Conservation (phyloP, 2,797 vertebrate genomes). For the Schizopygopsis malacanthus region DNA sequence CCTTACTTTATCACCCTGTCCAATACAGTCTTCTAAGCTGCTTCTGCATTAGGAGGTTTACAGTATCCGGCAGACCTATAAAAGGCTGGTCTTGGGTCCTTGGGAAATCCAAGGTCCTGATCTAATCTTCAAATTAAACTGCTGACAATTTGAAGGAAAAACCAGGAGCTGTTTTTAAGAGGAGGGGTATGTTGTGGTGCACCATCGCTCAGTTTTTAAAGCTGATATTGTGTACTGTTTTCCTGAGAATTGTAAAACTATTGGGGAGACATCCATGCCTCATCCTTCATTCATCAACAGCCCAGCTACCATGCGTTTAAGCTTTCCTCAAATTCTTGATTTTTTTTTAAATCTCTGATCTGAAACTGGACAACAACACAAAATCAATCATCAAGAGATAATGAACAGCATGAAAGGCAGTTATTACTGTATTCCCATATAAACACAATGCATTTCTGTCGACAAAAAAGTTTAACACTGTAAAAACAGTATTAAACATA, state of each 20-base stretch:
- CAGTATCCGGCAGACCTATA: background rate
- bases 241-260: too few species aligned
- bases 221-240: background rate
- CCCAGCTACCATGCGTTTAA: background rate
- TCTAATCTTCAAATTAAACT: constrained; percentile 17
- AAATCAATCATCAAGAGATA: background rate
- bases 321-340: background rate
- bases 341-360: background rate
- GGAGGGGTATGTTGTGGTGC: background rate
- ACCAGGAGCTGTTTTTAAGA: background rate
- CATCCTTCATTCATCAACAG: background rate
- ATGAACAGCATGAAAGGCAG: background rate
- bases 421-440: background rate
- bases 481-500: too few species aligned
- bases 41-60: background rate
- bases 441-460: background rate
- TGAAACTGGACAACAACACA: background rate
- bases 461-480: background rate
- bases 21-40: background rate
- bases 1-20: background rate
- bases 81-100: background rate
- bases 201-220: background rate
- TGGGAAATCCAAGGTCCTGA: constrained; percentile 5
- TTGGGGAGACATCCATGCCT: background rate
- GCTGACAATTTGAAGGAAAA: background rate